Percentiles rank a stretch among this genome's conserved stretches.
Conservation (phyloP, 2,113 vertebrate species). For the Grallaria varia region DNA sequence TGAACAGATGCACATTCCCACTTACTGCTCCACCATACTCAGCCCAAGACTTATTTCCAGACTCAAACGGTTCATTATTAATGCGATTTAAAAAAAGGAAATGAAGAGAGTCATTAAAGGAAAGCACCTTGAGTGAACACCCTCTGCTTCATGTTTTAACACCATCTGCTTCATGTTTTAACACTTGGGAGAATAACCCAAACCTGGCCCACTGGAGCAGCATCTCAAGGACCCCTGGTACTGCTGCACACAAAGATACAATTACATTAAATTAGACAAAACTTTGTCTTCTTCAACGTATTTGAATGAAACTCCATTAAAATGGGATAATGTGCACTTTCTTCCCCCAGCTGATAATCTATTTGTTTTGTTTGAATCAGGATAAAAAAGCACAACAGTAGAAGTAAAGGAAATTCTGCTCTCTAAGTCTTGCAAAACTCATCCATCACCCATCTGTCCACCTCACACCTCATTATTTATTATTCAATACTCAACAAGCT, state of each 20-base stretch:
- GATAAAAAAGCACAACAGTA: neutral
- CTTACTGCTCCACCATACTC: neutral
- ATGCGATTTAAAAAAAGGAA: neutral
- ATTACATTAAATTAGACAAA: neutral
- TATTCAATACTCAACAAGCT: constrained; percentile 57
- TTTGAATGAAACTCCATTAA: neutral
- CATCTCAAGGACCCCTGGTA: neutral
- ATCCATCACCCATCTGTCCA: constrained; percentile 63
- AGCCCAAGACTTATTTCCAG: neutral
- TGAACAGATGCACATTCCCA: neutral
- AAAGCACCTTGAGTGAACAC: neutral
- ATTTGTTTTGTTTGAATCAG: neutral
- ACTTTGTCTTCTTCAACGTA: neutral
- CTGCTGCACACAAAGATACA: neutral
- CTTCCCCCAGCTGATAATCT: neutral
- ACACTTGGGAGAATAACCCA: neutral
- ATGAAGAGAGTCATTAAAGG: neutral
- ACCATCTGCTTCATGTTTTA: neutral
- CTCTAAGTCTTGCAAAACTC: constrained; percentile 8
- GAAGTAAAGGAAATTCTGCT: neutral
- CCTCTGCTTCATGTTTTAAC: neutral
- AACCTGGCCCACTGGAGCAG: neutral
- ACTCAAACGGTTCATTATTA: neutral
- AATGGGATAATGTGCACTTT: neutral
- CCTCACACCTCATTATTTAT: constrained; percentile 62